Evolutionary conservation across 2,797 vertebrate species (phyloP).

Genomic region (Acanthurus leucopareius): DNA sequence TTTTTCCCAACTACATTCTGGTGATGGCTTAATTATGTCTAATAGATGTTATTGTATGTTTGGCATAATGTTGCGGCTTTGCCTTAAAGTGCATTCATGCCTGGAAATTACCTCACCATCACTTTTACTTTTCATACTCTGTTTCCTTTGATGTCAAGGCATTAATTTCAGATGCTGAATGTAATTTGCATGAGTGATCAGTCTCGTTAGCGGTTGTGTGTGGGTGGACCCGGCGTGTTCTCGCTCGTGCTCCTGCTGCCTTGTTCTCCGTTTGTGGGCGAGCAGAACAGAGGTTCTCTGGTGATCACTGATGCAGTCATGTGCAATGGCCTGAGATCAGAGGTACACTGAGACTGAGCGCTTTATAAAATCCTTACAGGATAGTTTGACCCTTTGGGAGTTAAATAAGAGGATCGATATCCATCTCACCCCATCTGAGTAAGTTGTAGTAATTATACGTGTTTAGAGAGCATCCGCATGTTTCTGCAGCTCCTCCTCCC

Average conservation of each 20-base stretch:
- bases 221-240: constrained; percentile 18
- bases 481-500: constrained; percentile 9
- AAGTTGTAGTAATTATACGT: constrained; percentile 5
- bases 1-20: neutral
- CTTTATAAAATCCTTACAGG: neutral
- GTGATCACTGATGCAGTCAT: constrained; percentile 7
- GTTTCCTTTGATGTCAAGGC: constrained; percentile 58
- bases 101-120: constrained; percentile 52
- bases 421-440: neutral
- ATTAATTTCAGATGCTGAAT: constrained; percentile 60
- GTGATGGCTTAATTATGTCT: constrained; percentile 38
- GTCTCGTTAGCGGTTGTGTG: constrained; percentile 21
- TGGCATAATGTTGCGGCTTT: constrained; percentile 8
- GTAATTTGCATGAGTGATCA: constrained; percentile 59
- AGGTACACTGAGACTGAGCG: neutral
- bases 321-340: constrained; percentile 5
- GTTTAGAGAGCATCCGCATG: constrained; percentile 6
- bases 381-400: neutral
- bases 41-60: constrained; percentile 38
- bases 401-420: neutral
- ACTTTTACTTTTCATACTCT: constrained; percentile 53
- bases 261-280: constrained; percentile 21
- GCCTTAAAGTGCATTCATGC: constrained; percentile 28
- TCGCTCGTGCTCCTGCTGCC: neutral
- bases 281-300: constrained; percentile 6